Percentiles rank a stretch among this genome's conserved stretches.
These are phyloP conservation scores for Buteo buteo DNA, from an alignment of 2,113 vertebrate genomes.

Conservation along the genomic window DNA sequence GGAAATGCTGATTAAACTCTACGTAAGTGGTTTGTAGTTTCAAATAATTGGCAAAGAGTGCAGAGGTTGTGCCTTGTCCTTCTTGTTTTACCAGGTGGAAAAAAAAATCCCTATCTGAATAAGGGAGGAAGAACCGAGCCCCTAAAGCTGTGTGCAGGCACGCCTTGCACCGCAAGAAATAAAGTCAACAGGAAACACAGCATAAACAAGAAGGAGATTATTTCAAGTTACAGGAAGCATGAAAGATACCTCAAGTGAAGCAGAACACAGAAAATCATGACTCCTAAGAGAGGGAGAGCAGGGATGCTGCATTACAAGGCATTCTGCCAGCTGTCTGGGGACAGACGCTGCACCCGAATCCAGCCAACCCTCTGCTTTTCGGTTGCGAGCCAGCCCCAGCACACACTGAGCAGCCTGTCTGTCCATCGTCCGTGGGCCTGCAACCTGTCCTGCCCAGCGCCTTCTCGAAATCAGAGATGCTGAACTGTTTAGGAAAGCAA, in stretches of 20 bases:
- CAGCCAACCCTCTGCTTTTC: neutral
- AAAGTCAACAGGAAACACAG: neutral
- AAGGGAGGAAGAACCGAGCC: neutral
- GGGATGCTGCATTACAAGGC: no score
- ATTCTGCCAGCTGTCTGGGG: neutral
- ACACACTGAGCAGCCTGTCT: fast-evolving
- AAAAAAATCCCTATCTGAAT: neutral
- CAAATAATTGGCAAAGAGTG: neutral
- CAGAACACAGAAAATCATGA: fast-evolving
- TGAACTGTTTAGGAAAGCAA: neutral
- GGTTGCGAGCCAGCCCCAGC: fast-evolving
- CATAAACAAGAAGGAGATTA: neutral
- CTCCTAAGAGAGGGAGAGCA: neutral
- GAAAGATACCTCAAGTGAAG: neutral
- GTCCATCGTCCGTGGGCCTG: fast-evolving
- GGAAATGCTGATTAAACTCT: neutral
- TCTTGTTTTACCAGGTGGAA: neutral
- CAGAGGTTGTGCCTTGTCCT: neutral
- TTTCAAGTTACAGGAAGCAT: neutral
- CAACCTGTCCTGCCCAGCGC: fast-evolving
- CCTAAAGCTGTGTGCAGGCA: neutral
- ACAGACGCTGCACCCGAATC: neutral
- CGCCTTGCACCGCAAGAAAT: neutral
- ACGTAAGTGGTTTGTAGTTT: no score
- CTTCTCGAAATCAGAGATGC: fast-evolving